phyloP scores from a whole-genome alignment of 1,140 invertebrate species.

The Phocides pigmalion region DNA sequence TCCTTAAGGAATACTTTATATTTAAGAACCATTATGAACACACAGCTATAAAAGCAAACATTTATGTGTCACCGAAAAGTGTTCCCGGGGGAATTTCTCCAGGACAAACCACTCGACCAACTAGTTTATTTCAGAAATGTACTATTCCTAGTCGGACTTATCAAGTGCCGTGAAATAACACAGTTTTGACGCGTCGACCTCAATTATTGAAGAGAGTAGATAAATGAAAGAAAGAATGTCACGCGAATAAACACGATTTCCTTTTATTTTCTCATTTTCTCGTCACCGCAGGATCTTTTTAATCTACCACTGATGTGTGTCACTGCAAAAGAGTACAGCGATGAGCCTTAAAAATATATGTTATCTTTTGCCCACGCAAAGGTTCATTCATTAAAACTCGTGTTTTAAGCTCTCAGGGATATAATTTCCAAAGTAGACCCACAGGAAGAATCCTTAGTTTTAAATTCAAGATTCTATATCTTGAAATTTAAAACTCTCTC shows the following conservation, averaged over 20 bases:
- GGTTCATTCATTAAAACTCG: too few species aligned
- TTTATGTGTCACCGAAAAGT: neutral
- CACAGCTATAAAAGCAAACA: too few species aligned
- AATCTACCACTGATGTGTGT: slow-evolving; percentile 26
- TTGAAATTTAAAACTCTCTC: too few species aligned
- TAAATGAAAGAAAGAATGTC: slow-evolving; percentile 11
- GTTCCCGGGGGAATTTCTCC: too few species aligned
- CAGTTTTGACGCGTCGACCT: slow-evolving; percentile 1
- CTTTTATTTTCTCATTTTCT: slow-evolving; percentile 33
- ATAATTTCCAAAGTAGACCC: too few species aligned
- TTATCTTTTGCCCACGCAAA: too few species aligned
- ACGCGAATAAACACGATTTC: slow-evolving; percentile 12
- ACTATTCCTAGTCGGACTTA: neutral
- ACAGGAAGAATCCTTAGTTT: too few species aligned
- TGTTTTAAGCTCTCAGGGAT: too few species aligned
- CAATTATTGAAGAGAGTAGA: slow-evolving; percentile 15
- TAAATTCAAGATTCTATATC: too few species aligned
- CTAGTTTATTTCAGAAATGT: neutral
- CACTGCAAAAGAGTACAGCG: neutral
- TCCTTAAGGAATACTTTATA: too few species aligned
- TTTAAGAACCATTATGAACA: too few species aligned
- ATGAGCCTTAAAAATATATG: too few species aligned
- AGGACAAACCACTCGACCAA: neutral
- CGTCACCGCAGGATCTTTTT: slow-evolving; percentile 30
- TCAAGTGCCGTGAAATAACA: slow-evolving; percentile 3